phyloP scores from a whole-genome alignment of 2,797 vertebrate genomes.

The Smutsia gigantea region DNA sequence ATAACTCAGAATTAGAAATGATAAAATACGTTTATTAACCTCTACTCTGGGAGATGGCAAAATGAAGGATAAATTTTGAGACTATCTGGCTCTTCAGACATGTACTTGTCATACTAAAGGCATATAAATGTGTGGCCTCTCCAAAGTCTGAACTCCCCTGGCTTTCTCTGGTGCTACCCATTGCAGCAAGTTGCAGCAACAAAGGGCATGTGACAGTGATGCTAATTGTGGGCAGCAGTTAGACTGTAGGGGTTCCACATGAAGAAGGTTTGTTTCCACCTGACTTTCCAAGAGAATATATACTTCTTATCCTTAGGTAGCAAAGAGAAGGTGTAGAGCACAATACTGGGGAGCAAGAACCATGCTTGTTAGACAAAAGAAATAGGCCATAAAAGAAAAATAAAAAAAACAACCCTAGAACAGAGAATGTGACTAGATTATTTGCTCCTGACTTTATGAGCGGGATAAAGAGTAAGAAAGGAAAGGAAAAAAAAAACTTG shows the following conservation, averaged over 20 bases:
- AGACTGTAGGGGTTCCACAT: not conserved
- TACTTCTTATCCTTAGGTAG: not conserved
- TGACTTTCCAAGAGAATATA: not conserved
- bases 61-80: not conserved
- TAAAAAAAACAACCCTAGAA: not conserved
- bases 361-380: not conserved
- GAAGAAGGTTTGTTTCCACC: not conserved
- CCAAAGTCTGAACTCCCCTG: not conserved
- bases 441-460: not conserved
- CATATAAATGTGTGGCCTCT: not conserved
- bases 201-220: not conserved
- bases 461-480: not conserved
- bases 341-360: not conserved
- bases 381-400: not conserved
- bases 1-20: not conserved
- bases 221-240: not conserved
- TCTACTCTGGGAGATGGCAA: not conserved
- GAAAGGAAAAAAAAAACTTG: not conserved
- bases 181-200: not conserved
- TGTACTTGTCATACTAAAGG: not conserved
- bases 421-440: not conserved
- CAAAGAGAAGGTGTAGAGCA: not conserved
- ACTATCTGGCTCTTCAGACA: not conserved
- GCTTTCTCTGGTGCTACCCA: not conserved
- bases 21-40: not conserved